phyloP scores from a whole-genome alignment of 2,888 invertebrate species.

The Caenorhabditis afra region DNA sequence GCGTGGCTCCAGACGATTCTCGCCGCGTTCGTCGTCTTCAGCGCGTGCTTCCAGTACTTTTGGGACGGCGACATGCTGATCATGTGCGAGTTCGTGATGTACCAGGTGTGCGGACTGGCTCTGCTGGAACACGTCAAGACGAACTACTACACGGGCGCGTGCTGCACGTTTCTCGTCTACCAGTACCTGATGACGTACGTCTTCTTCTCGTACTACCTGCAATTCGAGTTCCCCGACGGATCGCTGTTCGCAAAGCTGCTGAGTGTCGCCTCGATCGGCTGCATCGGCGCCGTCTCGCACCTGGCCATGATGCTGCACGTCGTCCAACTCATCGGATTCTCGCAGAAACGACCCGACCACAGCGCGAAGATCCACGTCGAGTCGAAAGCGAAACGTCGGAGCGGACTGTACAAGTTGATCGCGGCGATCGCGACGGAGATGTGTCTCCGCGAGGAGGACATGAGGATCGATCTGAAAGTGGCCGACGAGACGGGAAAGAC shows the following conservation, averaged over 20 bases:
- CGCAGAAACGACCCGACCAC: conserved; percentile 21
- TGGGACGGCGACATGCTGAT: no score
- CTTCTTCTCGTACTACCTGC: neutral
- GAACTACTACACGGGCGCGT: neutral
- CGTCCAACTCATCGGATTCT: conserved; percentile 10
- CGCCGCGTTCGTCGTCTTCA: no score
- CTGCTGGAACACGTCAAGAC: neutral
- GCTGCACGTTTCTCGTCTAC: neutral
- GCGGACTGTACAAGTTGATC: conserved; percentile 26
- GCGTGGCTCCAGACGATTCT: no score
- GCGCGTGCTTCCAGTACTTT: no score
- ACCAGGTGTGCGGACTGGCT: no score
- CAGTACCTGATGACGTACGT: neutral
- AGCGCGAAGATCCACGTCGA: conserved; percentile 31
- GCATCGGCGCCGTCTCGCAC: neutral
- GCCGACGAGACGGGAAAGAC: conserved; percentile 32
- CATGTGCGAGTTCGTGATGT: no score
- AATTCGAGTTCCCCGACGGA: neutral
- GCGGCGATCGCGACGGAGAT: neutral
- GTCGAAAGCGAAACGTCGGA: conserved; percentile 19
- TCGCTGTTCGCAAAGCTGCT: neutral
- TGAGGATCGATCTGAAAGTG: conserved; percentile 22
- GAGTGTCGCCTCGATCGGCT: neutral
- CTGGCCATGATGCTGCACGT: conserved; percentile 13
- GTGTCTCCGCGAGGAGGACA: conserved; percentile 5